Evolutionary conservation across 2,797 vertebrate genomes (phyloP), one percentile per base, ranked within the genome.

Genomic region (Knipowitschia caucasica): DNA sequence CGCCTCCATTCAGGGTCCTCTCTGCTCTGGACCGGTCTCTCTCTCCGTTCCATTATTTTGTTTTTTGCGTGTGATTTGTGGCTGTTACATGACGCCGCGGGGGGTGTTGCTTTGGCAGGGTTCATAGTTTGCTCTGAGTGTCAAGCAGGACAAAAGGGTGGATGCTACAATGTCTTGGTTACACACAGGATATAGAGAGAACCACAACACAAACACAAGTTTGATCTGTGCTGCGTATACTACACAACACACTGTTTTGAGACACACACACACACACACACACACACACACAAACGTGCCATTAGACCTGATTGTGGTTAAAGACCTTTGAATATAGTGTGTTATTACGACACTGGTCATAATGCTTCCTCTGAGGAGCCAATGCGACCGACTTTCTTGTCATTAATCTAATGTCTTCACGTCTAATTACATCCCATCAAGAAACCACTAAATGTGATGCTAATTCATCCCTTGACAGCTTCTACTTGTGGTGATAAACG

Each of bases 381-480:
- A n/a, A 45, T 24, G 59, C 54, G 7, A 31, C 47, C 14, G 62
- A 64, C 68, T 62, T 46, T 54, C 64, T 61, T 12, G 21, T 68
- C 64, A 86, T 80, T 67, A 75, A 78, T 83, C 74, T 76, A 53
- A 71, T 62, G 67, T 65, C 15, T 11, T 36, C 64, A 54, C 47
- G 14, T 52, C 75, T 86, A 86, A 86, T 83, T 82, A 82, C 46
- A 57, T 66, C 61, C 77, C 73, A 80, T 81, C 76, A 78, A 72
- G 61, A 57, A 69, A 67, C 75, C 65, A 64, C 68, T 54, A n/a
- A 59, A 73, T 30, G 62, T 26, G 23, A 63, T 36, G 70, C 53
- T 64, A 69, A 52, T 77, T 86, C 58, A 44, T 71, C 47, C 67
- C 62, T 57, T 38, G 64, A 73, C 62, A 38, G 65, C 56, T 56